phyloP scores from a whole-genome alignment of 2,797 vertebrate species.

The Carduelis carduelis region DNA sequence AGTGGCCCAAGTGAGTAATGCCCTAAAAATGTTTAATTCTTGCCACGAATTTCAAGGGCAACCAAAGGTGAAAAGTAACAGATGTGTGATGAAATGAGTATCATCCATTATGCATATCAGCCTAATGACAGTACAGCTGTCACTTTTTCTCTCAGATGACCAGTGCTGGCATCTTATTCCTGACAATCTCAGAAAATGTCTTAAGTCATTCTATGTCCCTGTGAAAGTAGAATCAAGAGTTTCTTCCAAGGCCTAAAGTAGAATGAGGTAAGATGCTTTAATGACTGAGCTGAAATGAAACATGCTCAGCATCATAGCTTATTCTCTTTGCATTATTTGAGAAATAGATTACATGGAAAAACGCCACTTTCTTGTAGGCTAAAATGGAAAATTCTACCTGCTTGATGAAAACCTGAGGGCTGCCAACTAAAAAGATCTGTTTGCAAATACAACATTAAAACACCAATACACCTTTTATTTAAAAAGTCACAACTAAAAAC shows the following conservation, averaged over 20 bases:
- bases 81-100: background rate
- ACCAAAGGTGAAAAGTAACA: background rate
- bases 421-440: background rate
- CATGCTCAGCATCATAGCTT: background rate
- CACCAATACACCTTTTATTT: background rate
- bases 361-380: background rate
- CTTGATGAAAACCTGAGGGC: background rate
- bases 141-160: background rate
- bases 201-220: background rate
- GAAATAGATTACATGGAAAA: background rate
- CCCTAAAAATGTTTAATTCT: background rate
- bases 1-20: background rate
- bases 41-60: background rate
- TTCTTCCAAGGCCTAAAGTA: background rate
- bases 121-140: background rate
- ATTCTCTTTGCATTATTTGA: background rate
- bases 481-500: background rate
- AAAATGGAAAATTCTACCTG: background rate
- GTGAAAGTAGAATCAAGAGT: background rate
- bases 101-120: background rate
- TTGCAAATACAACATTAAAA: background rate
- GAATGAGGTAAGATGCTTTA: background rate
- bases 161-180: background rate
- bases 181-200: background rate
- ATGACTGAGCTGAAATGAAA: background rate